Percentiles rank a stretch among this genome's conserved stretches.
These are phyloP conservation scores for Zaprionus africanus DNA, from an alignment of 1,140 invertebrate genomes.

Conservation along the genomic window DNA sequence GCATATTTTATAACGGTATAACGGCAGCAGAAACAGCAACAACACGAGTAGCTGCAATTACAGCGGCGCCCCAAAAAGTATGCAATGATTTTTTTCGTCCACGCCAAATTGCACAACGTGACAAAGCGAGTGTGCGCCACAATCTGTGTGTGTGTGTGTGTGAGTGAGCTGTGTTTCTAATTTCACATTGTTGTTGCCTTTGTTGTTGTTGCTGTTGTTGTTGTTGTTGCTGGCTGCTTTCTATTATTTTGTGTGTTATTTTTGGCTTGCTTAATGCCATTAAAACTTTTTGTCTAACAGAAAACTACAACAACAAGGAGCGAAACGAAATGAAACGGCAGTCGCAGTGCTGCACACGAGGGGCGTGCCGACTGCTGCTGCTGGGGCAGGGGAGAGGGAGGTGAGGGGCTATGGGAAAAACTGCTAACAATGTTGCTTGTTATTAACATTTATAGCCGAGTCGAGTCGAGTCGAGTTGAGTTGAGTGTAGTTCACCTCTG, in stretches of 20 bases:
- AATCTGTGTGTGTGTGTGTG: constrained; percentile 23
- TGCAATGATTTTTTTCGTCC: constrained; percentile 51
- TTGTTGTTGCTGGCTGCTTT: constrained; percentile 22
- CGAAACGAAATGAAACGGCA: constrained; percentile 24
- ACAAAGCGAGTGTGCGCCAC: not conserved
- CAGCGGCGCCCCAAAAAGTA: constrained; percentile 36
- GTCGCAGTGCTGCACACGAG: constrained; percentile 22
- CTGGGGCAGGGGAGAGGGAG: constrained; percentile 1
- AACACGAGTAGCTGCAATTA: constrained; percentile 43
- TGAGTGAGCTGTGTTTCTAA: constrained; percentile 37
- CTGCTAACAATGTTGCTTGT: constrained; percentile 77
- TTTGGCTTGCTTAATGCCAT: constrained; percentile 78
- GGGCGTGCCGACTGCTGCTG: not conserved
- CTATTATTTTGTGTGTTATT: constrained; percentile 72
- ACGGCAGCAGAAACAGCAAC: constrained; percentile 18
- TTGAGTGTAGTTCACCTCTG: constrained; percentile 9
- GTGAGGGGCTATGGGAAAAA: constrained; percentile 53
- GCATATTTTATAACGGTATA: constrained; percentile 52
- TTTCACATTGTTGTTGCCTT: constrained; percentile 27
- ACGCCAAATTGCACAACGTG: constrained; percentile 40
- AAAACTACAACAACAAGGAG: constrained; percentile 38
- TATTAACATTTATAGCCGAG: constrained; percentile 82
- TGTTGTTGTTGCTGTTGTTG: constrained; percentile 23
- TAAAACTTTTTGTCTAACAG: constrained; percentile 80
- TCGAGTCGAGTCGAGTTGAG: constrained; percentile 45